A percentile compares a stretch with the other conserved stretches of the same genome.
Evolutionary conservation across 2,888 invertebrate genomes (phyloP).

Genomic region (Eristalis arbustorum): DNA sequence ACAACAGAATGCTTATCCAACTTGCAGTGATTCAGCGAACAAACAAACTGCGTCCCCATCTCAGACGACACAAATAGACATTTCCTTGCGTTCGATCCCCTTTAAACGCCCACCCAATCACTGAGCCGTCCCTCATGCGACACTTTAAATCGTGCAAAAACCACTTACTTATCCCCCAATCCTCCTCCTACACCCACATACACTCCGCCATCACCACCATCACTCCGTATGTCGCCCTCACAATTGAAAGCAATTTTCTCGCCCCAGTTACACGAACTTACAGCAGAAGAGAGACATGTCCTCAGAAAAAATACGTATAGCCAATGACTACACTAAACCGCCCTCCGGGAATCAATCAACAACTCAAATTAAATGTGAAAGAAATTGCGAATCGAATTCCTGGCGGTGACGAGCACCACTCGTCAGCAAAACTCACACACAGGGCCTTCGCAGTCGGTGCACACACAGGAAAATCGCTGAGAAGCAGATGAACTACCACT

Average conservation of each 20-base stretch:
- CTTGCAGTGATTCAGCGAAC: background rate
- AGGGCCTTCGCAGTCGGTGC: background rate
- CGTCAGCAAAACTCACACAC: conserved; percentile 43
- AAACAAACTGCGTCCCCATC: background rate
- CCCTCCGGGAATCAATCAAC: conserved; percentile 67
- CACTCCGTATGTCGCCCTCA: conserved; percentile 43
- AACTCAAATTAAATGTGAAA: conserved; percentile 71
- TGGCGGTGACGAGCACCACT: conserved; percentile 68
- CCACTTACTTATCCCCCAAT: conserved; percentile 59
- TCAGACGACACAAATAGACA: background rate
- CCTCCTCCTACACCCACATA: background rate
- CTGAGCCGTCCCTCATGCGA: conserved; percentile 11
- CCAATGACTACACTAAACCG: conserved; percentile 54
- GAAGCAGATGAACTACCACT: conserved; percentile 45
- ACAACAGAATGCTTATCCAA: background rate
- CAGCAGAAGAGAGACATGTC: conserved; percentile 53
- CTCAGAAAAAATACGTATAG: conserved; percentile 21
- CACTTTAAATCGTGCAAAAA: conserved; percentile 65
- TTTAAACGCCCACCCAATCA: background rate
- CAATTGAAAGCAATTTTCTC: conserved; percentile 70
- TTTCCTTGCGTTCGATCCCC: background rate
- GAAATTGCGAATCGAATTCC: conserved; percentile 71
- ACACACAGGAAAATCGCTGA: background rate
- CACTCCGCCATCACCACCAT: background rate
- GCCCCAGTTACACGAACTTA: conserved; percentile 63